phyloP scores from a whole-genome alignment of 2,797 vertebrate genomes.

The Prunella strophiata region DNA sequence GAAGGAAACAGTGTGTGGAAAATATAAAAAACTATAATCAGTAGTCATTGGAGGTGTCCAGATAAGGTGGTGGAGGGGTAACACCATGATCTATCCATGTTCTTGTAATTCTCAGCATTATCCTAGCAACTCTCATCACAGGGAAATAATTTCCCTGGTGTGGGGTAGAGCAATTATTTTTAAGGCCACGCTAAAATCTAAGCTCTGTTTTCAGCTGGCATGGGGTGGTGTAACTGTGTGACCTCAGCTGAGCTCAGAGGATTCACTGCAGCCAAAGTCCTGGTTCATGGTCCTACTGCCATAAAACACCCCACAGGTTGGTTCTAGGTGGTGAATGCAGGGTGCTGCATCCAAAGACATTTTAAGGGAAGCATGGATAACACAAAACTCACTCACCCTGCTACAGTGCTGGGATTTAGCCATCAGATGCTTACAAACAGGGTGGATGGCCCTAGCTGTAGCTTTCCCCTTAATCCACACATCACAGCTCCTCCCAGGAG shows the following conservation, averaged over 20 bases:
- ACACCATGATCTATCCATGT: not conserved
- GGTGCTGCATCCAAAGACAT: not conserved
- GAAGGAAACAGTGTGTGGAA: not conserved
- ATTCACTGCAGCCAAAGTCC: not conserved
- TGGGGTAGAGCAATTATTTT: not conserved
- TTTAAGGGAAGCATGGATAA: not conserved
- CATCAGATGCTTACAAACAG: not conserved
- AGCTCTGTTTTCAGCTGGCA: not conserved
- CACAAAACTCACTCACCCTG: not conserved
- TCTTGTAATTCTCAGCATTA: not conserved
- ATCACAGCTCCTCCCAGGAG: not conserved
- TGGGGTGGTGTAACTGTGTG: not conserved
- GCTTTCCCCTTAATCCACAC: not conserved
- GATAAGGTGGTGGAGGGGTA: not conserved
- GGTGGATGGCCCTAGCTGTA: not conserved
- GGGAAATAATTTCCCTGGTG: not conserved
- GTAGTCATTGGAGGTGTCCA: not conserved
- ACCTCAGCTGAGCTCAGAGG: not conserved
- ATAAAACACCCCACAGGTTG: rapidly evolving
- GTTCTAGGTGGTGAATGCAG: rapidly evolving
- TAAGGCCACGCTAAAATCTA: not conserved
- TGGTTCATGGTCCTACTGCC: not conserved
- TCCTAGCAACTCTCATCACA: not conserved
- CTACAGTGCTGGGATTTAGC: not conserved
- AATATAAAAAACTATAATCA: not conserved